Evolutionary conservation across 2,888 invertebrate genomes (phyloP).

Genomic region (Mythimna impura): DNA sequence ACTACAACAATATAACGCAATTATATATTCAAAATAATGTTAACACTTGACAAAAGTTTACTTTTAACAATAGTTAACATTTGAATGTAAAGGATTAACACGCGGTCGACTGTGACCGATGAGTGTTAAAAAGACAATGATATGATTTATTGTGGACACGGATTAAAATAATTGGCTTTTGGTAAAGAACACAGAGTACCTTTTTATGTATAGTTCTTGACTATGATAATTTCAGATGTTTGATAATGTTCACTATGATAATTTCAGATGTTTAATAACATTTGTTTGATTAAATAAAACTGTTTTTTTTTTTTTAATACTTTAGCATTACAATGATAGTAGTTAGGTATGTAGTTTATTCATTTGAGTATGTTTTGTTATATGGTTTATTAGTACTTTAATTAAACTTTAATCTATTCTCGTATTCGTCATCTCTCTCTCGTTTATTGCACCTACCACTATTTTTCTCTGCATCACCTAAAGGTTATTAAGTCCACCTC

Average conservation of each 20-base stretch:
- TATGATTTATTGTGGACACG: conserved; percentile 62
- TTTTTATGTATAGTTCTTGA: no score
- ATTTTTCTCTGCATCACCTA: no score
- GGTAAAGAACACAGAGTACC: no score
- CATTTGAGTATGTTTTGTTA: no score
- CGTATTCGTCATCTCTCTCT: no score
- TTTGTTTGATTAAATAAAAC: background rate
- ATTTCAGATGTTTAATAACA: background rate
- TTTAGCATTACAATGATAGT: no score
- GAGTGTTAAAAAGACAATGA: conserved; percentile 66
- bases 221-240: background rate
- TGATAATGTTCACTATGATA: background rate
- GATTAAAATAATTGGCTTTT: conserved; percentile 46
- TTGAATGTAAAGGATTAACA: conserved; percentile 76
- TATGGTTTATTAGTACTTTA: no score
- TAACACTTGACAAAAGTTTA: conserved; percentile 66
- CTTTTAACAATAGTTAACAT: conserved; percentile 75
- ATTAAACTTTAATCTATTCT: no score
- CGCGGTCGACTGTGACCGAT: conserved; percentile 66
- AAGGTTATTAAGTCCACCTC: no score
- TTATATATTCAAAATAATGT: conserved; percentile 81
- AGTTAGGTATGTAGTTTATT: no score
- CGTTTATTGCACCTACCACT: no score
- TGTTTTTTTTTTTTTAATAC: no score
- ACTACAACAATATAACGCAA: conserved; percentile 83